Percentiles rank a stretch among this genome's conserved stretches.
Evolutionary conservation across 2,113 vertebrate genomes (phyloP).

Genomic region (Balaeniceps rex): DNA sequence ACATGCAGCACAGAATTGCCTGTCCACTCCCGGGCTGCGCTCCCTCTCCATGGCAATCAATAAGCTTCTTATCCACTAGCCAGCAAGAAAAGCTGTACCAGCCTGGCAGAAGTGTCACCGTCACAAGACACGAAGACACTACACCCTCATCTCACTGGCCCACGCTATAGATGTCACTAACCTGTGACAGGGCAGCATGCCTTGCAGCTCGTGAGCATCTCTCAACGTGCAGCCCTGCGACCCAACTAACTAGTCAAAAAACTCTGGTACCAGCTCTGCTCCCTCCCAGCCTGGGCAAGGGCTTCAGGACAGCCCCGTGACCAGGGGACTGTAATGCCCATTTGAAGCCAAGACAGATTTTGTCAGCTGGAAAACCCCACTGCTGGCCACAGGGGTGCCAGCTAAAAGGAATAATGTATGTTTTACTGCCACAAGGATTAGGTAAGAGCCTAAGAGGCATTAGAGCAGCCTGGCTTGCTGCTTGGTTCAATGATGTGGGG

Average conservation of each 20-base stretch:
- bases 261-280: neutral
- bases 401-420: neutral
- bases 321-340: neutral
- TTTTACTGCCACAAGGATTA: neutral
- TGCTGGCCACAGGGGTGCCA: neutral
- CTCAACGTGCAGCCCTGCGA: neutral
- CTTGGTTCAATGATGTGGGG: neutral
- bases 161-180: neutral
- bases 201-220: neutral
- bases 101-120: neutral
- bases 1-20: neutral
- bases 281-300: neutral
- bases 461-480: neutral
- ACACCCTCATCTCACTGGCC: neutral
- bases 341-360: neutral
- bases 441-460: neutral
- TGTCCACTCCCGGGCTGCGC: rapidly evolving
- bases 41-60: neutral
- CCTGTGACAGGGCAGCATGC: neutral
- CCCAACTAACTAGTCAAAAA: neutral
- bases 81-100: neutral
- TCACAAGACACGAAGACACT: neutral
- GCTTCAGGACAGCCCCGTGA: neutral
- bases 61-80: neutral
- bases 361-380: neutral